These are phyloP conservation scores for Drosophila villosipedis DNA, from an alignment of 2,888 invertebrate genomes.

Conservation along the genomic window DNA sequence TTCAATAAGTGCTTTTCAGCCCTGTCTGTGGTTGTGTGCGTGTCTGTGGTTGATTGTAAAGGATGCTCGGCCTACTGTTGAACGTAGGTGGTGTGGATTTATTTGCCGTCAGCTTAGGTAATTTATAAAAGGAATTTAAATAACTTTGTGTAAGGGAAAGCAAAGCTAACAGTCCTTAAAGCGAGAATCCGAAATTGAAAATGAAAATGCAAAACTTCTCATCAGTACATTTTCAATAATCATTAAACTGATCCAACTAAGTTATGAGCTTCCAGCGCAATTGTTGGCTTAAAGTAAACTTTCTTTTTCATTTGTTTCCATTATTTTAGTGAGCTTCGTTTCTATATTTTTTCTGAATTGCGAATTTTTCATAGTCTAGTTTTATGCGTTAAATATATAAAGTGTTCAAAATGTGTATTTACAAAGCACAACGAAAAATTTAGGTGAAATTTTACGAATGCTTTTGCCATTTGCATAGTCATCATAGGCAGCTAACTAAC, in stretches of 20 bases:
- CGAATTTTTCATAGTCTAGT: constrained; percentile 14
- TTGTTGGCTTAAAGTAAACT: not conserved
- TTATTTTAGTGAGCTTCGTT: not conserved
- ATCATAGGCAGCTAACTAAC: not conserved
- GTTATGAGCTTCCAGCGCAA: not conserved
- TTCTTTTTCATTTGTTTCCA: not conserved
- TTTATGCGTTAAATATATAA: constrained; percentile 11
- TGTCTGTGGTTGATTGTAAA: constrained; percentile 10
- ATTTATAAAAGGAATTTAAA: constrained; percentile 43
- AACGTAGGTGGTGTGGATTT: constrained; percentile 20
- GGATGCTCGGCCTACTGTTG: constrained; percentile 23
- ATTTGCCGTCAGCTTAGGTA: constrained; percentile 48
- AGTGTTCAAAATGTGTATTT: not conserved
- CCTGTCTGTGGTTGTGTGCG: constrained; percentile 8
- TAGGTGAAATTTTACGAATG: constrained; percentile 1
- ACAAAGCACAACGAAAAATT: not conserved
- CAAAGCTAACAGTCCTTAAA: constrained; percentile 12
- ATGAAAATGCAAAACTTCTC: not conserved
- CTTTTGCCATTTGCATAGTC: constrained; percentile 18
- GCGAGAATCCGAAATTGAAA: not conserved
- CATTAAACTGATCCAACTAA: not conserved
- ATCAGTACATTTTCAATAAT: not conserved
- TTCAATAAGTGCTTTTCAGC: constrained; percentile 62
- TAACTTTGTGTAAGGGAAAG: not conserved
- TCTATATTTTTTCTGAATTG: not conserved